These are phyloP conservation scores for Caenorhabditis brenneri DNA, from an alignment of 1,140 invertebrate species.

Conservation along the genomic window DNA sequence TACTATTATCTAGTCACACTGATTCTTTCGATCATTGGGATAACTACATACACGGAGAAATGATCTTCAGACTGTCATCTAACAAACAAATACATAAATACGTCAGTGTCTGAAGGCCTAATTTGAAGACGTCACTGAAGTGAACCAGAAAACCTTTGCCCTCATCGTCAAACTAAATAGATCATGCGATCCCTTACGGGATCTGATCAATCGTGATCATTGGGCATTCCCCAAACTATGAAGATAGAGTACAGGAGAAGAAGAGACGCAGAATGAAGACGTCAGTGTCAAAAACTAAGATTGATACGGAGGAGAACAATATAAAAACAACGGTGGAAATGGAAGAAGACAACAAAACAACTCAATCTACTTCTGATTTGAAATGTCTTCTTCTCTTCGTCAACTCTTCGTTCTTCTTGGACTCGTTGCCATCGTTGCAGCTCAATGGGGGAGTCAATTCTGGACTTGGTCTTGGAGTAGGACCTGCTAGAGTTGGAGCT, in stretches of 20 bases:
- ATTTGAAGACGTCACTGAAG: not conserved
- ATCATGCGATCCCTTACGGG: slow-evolving; percentile 33
- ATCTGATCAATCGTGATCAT: slow-evolving; percentile 18
- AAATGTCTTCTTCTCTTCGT: slow-evolving; percentile 30
- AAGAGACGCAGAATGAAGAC: slow-evolving; percentile 26
- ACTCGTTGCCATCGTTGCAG: not conserved
- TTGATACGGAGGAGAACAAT: not conserved
- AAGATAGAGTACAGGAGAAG: not conserved
- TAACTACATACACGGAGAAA: not conserved
- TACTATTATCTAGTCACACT: not conserved
- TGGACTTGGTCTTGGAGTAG: slow-evolving; percentile 8
- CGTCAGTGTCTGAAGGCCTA: not conserved
- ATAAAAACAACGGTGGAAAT: not conserved
- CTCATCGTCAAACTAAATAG: slow-evolving; percentile 16
- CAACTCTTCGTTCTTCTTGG: slow-evolving; percentile 12
- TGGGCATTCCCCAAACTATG: slow-evolving; percentile 12
- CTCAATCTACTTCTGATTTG: slow-evolving; percentile 16
- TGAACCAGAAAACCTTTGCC: slow-evolving; percentile 34
- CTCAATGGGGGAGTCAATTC: slow-evolving; percentile 31
- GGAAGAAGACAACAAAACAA: not conserved
- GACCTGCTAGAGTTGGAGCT: slow-evolving; percentile 4
- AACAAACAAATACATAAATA: not conserved
- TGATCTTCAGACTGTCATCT: slow-evolving; percentile 12
- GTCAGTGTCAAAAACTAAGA: not conserved
- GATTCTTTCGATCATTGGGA: not conserved